Evolutionary conservation across 2,113 vertebrate genomes (phyloP), one percentile per base, ranked within the genome.

Genomic region (Isichthys henryi): DNA sequence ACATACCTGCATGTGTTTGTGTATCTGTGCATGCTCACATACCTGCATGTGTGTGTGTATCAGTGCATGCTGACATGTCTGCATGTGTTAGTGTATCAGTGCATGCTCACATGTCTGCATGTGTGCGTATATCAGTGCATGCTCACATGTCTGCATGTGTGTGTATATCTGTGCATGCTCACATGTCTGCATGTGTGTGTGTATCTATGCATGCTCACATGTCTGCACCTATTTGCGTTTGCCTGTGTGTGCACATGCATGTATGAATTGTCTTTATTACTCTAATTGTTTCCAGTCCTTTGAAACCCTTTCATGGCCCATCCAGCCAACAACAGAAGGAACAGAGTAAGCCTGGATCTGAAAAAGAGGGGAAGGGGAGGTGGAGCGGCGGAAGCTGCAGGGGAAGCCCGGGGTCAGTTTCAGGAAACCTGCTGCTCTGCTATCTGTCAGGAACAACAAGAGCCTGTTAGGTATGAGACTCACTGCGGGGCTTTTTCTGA

Each of bases 121-220:
- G 31, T 19, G 3, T 62, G 43, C 35, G 35, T 19, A 8, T 84
- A 52, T 52, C 21, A 53, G 70, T 92, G 88, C 91, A 91, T 91
- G 91, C 90, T 91, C 91, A 91, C 90, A 70, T 19, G 49, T 53
- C 11, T 2, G n/a, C 13, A 45, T 21, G 19, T 86, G 80, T 80
- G 17, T 80, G 23, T 58, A 48, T 56, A 35, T 50, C 13, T 17
- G 13, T 52, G 15, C 50, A 52, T 3, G 50, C 1, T 52, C 50
- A 17, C 15, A 13, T 17, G 50, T 52, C 15, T 52, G 50, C 50
- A 1, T 49, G 31, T 21, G 9, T 83, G 50, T 70, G 46, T 21
- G 13, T 56, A 49, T 70, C 17, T 77, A n/a, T 92, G 88, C 91
- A 91, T 91, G 92, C 90, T 91, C 91, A 91, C 90, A 83, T 13